Evolutionary conservation across 2,113 vertebrate species (phyloP), one percentile per base, ranked within the genome.

Genomic region (Amblyopsis rosae): DNA sequence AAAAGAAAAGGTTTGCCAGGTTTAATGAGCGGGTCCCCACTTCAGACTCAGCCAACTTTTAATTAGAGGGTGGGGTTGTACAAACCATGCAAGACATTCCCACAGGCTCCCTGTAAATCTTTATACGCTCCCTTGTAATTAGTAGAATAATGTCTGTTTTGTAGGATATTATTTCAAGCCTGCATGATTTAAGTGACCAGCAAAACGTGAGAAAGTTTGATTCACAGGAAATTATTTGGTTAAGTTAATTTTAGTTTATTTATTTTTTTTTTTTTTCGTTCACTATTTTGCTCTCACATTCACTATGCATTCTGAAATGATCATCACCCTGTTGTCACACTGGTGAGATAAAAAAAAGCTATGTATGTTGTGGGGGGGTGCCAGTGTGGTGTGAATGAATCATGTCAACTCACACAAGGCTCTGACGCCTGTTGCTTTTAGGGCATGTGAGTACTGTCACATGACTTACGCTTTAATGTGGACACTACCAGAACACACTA

Each of bases 391-490:
- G 8, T 17, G 79, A 72, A 83, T 74, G 82, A 86, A 78, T 0
- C 82, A 77, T 85, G 82, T 84, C 76, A 9, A 33, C 65, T 32
- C 64, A 72, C 26, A 57, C 77, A 66, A 68, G 69, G 70, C 41
- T 4, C 54, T 59, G 69, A 59, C 56, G 67, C 19, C 73, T 70
- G 67, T 73, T 48, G 70, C 70, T 59, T 59, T 64, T 26, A 35
- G 73, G 76, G 60, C 61, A 59, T 76, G 68, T 75, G 71, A 70
- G 50, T n/a, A 45, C 47, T 61, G 80, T 82, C 81, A 80, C 74
- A 76, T 82, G 87, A 81, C 74, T 5, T 17, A 47, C 58, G 45
- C 48, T 70, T 45, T 62, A 35, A 55, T 45, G 53, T n/a, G 45
- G 67, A 84, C 74, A 57, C 77, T 57, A 64, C 33, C 46, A 65